A percentile compares a stretch with the other conserved stretches of the same genome.
Conservation (phyloP, 1,140 invertebrate genomes). For the Lasioglossum albipes region DNA sequence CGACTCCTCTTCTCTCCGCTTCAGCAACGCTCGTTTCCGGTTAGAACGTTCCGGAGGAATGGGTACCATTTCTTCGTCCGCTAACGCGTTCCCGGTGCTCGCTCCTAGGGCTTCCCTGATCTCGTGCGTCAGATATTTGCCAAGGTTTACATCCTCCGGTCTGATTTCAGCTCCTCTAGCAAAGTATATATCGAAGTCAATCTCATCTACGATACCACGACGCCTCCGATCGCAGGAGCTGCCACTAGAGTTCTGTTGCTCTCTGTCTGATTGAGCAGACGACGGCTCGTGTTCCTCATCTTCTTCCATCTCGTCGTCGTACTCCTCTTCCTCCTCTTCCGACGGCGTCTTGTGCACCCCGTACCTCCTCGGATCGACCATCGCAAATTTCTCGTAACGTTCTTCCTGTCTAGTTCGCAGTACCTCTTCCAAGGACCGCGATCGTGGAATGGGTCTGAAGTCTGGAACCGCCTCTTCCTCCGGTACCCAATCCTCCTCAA, state of each 20-base stretch:
- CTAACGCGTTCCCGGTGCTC: slow-evolving; percentile 82
- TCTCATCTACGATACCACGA: slow-evolving; percentile 88
- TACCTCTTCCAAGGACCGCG: slow-evolving; percentile 52
- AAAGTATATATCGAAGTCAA: slow-evolving; percentile 93
- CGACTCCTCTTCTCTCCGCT: slow-evolving; percentile 65
- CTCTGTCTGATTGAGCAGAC: slow-evolving; percentile 75
- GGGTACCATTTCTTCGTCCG: slow-evolving; percentile 68
- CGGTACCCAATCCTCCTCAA: slow-evolving; percentile 34
- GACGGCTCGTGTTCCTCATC: slow-evolving; percentile 59
- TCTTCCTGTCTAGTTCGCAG: slow-evolving; percentile 32
- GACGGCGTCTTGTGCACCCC: slow-evolving; percentile 36
- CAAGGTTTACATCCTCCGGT: slow-evolving; percentile 89
- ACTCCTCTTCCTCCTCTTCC: slow-evolving; percentile 38
- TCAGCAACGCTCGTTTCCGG: slow-evolving; percentile 70
- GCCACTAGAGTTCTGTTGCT: slow-evolving; percentile 78
- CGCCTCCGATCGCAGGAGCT: slow-evolving; percentile 79
- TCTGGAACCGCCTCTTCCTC: slow-evolving; percentile 33
- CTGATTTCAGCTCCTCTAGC: slow-evolving; percentile 88
- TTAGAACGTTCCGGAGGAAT: slow-evolving; percentile 67
- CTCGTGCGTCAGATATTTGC: slow-evolving; percentile 87
- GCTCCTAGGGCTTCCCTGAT: slow-evolving; percentile 88
- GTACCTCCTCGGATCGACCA: slow-evolving; percentile 71
- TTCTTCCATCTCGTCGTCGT: slow-evolving; percentile 58
- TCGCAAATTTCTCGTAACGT: slow-evolving; percentile 62
- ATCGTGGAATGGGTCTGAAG: slow-evolving; percentile 35